Percentiles rank a stretch among this genome's conserved stretches.
Evolutionary conservation across 2,888 invertebrate species (phyloP).

Genomic region (Chironomus riparius): DNA sequence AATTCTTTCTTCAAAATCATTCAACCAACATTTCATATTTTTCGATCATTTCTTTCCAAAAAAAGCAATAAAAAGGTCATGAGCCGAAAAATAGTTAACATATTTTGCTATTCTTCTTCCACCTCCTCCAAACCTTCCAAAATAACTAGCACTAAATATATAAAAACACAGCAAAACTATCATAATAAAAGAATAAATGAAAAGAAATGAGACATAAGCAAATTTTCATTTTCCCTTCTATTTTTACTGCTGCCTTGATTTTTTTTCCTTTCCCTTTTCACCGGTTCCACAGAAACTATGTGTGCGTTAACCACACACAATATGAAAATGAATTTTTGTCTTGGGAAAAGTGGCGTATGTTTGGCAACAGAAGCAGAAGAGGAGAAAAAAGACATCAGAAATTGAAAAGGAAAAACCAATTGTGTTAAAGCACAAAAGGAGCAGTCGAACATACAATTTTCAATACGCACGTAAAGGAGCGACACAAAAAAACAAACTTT

Average conservation of each 20-base stretch:
- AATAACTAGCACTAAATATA: too few relatives aligned
- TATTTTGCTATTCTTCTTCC: too few relatives aligned
- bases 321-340: neutral
- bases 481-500: neutral
- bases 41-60: too few relatives aligned
- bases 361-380: neutral
- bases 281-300: neutral
- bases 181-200: neutral
- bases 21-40: too few relatives aligned
- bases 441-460: neutral
- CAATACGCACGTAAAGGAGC: neutral
- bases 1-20: too few relatives aligned
- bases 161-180: too few relatives aligned
- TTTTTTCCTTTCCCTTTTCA: neutral
- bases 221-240: neutral
- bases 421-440: neutral
- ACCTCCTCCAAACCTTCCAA: too few relatives aligned
- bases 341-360: constrained; percentile 18
- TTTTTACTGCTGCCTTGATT: neutral
- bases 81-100: too few relatives aligned
- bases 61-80: too few relatives aligned
- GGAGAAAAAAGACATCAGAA: neutral
- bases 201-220: neutral
- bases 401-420: neutral
- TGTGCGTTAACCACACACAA: too few relatives aligned